These are phyloP conservation scores for Prietella phreatophila DNA, from an alignment of 2,113 vertebrate genomes.

Conservation along the genomic window DNA sequence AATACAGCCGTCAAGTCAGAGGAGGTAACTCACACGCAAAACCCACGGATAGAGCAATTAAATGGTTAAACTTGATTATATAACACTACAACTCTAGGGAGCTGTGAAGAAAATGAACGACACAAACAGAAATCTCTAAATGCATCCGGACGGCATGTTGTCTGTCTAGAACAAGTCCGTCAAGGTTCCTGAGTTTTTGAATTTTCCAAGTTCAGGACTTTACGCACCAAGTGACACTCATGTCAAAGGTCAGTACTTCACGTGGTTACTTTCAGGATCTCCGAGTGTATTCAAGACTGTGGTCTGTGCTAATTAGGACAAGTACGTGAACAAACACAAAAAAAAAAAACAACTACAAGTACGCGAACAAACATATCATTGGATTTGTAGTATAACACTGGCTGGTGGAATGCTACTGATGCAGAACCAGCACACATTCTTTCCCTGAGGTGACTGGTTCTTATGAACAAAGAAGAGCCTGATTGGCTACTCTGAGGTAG, in stretches of 20 bases:
- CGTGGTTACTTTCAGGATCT: neutral
- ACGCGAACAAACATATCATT: neutral
- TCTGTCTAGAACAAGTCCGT: neutral
- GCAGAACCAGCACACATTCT: neutral
- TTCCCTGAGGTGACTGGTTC: constrained; percentile 39
- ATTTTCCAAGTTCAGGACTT: neutral
- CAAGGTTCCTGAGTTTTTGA: neutral
- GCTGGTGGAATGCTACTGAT: constrained; percentile 14
- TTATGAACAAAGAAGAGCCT: neutral
- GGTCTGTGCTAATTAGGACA: neutral
- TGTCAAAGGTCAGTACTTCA: neutral
- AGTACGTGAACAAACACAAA: too few relatives aligned
- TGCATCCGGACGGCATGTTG: neutral
- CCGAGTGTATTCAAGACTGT: neutral
- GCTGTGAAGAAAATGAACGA: neutral
- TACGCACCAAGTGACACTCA: neutral
- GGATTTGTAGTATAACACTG: neutral
- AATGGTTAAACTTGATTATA: neutral
- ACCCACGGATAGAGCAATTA: neutral
- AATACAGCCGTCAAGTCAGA: neutral
- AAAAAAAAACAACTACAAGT: neutral
- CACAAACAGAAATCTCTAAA: neutral
- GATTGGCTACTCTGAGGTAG: neutral
- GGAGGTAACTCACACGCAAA: neutral
- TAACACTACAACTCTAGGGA: neutral